These are phyloP conservation scores for Drosophila pseudoobscura DNA, from an alignment of 1,140 invertebrate genomes.

Conservation along the genomic window DNA sequence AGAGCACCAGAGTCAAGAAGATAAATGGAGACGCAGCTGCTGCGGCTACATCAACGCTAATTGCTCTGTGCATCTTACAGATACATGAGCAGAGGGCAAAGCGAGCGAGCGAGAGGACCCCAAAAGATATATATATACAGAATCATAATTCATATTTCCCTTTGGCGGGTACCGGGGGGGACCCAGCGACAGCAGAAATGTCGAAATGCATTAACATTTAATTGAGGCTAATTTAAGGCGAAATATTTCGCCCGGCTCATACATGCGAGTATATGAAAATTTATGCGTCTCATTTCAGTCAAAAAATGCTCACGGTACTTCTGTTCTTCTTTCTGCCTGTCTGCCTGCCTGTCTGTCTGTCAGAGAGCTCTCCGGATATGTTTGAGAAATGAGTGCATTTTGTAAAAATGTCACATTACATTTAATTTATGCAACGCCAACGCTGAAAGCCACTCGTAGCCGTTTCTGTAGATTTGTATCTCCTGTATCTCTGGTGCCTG, in stretches of 20 bases:
- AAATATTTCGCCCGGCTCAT: slow-evolving; percentile 70
- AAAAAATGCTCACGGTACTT: slow-evolving; percentile 9
- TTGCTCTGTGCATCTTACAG: slow-evolving; percentile 72
- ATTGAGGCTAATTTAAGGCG: slow-evolving; percentile 83
- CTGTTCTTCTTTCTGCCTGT: slow-evolving; percentile 17
- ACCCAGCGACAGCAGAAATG: slow-evolving; percentile 67
- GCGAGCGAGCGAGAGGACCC: slow-evolving; percentile 13
- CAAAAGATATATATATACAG: slow-evolving; percentile 49
- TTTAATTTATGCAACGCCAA: slow-evolving; percentile 79
- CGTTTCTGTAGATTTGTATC: background rate
- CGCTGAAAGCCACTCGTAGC: slow-evolving; percentile 37
- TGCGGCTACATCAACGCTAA: slow-evolving; percentile 77
- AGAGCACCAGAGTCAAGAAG: slow-evolving; percentile 27
- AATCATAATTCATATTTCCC: slow-evolving; percentile 75
- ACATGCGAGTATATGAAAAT: slow-evolving; percentile 64
- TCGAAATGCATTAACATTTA: slow-evolving; percentile 84
- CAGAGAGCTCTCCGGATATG: slow-evolving; percentile 53
- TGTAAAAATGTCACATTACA: slow-evolving; percentile 83
- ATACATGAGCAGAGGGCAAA: slow-evolving; percentile 31
- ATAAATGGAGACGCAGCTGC: slow-evolving; percentile 79
- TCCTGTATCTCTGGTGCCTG: background rate
- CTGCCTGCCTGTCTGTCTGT: slow-evolving; percentile 18
- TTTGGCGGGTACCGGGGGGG: slow-evolving; percentile 7
- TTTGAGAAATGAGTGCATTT: slow-evolving; percentile 82
- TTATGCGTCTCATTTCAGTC: slow-evolving; percentile 75